phyloP scores from a whole-genome alignment of 2,113 vertebrate genomes.

The Nematolebias whitei region DNA sequence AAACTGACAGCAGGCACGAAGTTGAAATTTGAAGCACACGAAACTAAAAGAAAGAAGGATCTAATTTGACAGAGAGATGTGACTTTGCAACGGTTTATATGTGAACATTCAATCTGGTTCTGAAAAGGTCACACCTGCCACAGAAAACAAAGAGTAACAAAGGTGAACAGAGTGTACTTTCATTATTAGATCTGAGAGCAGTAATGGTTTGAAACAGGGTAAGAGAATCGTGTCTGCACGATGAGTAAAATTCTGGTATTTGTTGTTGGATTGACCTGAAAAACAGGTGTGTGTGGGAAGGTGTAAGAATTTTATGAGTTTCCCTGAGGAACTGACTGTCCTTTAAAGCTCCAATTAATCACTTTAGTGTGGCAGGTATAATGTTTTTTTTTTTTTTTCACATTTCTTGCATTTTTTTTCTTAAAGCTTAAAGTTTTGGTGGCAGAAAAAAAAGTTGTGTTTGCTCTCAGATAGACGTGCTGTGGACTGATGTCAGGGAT shows the following conservation, averaged over 20 bases:
- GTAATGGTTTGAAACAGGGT: no score
- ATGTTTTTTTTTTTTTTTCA: not conserved
- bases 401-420: not conserved
- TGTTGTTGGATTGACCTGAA: conserved; percentile 48
- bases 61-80: no score
- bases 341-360: conserved; percentile 13
- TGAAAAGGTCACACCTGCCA: no score
- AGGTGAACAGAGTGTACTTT: no score
- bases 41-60: no score
- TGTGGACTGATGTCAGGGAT: conserved; percentile 11
- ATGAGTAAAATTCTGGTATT: conserved; percentile 5
- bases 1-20: no score
- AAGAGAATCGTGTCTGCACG: not conserved
- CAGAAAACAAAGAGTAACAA: no score
- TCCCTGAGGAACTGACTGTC: conserved; percentile 2
- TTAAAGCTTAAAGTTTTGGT: not conserved
- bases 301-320: not conserved
- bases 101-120: no score
- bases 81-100: no score
- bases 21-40: no score
- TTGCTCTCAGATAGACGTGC: no score
- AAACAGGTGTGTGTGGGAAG: conserved; percentile 46
- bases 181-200: no score
- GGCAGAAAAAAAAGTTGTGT: conserved; percentile 9
- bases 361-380: not conserved